Evolutionary conservation across 64 coral and sea anemone species (phyloP).

Genomic region (Stichodactyla helianthus): DNA sequence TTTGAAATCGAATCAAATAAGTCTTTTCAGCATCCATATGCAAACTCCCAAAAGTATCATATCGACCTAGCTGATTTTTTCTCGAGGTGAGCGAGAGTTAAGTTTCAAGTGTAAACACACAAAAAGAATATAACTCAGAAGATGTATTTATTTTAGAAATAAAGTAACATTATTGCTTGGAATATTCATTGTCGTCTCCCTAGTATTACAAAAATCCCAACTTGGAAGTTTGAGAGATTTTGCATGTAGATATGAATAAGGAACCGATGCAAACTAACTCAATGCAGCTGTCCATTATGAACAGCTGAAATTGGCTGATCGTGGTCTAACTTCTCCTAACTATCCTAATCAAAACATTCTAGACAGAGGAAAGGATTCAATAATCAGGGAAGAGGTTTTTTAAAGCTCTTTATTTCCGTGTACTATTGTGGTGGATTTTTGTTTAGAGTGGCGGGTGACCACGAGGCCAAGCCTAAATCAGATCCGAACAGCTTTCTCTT

Average conservation of each 20-base stretch:
- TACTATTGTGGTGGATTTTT: neutral
- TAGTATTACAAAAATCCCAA: neutral
- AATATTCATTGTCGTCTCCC: neutral
- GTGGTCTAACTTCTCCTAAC: neutral
- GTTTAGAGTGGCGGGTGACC: neutral
- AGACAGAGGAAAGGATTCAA: neutral
- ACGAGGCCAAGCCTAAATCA: neutral
- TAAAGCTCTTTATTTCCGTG: neutral
- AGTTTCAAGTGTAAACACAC: too few relatives aligned
- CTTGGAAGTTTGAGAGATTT: neutral
- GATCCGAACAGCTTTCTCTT: neutral
- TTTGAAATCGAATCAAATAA: neutral
- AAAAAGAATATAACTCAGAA: too few relatives aligned
- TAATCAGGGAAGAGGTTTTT: neutral
- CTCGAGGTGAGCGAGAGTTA: too few relatives aligned
- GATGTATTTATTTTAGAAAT: too few relatives aligned
- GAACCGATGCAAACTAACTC: neutral
- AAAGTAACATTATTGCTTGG: too few relatives aligned
- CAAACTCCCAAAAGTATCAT: neutral
- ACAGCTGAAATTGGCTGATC: slow-evolving; percentile 7
- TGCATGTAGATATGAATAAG: neutral
- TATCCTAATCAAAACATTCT: neutral
- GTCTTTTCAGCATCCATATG: neutral
- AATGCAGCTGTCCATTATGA: neutral
- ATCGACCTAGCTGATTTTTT: neutral